phyloP scores from a whole-genome alignment of 2,888 invertebrate genomes.

The Epirrhoe alternata region DNA sequence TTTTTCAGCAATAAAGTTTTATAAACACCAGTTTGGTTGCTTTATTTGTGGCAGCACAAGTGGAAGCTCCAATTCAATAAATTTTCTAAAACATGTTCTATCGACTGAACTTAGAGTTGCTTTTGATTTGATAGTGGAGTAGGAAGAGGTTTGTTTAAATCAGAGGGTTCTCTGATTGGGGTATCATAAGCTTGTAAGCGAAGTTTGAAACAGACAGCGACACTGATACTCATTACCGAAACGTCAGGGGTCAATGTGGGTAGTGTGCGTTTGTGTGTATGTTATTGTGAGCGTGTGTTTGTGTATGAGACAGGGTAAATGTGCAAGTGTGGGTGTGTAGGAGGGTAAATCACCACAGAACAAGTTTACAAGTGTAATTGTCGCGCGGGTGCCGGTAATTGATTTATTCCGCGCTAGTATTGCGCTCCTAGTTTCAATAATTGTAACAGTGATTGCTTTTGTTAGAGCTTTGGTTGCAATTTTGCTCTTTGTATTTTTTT shows the following conservation, averaged over 20 bases:
- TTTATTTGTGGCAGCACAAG: conserved; percentile 14
- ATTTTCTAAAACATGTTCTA: conserved; percentile 15
- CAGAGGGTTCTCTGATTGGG: conserved; percentile 74
- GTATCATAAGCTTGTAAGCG: conserved; percentile 73
- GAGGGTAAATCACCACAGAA: conserved; percentile 66
- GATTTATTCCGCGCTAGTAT: conserved; percentile 67
- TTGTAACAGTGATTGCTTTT: conserved; percentile 36
- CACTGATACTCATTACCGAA: conserved; percentile 70
- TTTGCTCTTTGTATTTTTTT: conserved; percentile 21
- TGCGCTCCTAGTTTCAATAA: conserved; percentile 34
- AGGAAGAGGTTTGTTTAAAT: conserved; percentile 52
- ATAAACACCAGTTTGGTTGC: conserved; percentile 52
- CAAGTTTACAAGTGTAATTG: conserved; percentile 76
- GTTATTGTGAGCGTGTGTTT: conserved; percentile 41
- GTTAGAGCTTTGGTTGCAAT: conserved; percentile 28
- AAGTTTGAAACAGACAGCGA: conserved; percentile 71
- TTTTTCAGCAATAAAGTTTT: conserved; percentile 22
- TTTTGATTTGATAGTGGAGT: conserved; percentile 40
- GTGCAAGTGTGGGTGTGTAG: conserved; percentile 48
- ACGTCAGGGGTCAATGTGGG: conserved; percentile 60
- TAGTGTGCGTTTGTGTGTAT: conserved; percentile 29
- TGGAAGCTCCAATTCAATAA: conserved; percentile 7
- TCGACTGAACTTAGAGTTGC: conserved; percentile 39
- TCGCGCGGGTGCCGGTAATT: conserved; percentile 75
- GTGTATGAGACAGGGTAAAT: conserved; percentile 30